These are phyloP conservation scores for Diorhabda carinulata DNA, from an alignment of 1,140 invertebrate genomes.

Conservation along the genomic window DNA sequence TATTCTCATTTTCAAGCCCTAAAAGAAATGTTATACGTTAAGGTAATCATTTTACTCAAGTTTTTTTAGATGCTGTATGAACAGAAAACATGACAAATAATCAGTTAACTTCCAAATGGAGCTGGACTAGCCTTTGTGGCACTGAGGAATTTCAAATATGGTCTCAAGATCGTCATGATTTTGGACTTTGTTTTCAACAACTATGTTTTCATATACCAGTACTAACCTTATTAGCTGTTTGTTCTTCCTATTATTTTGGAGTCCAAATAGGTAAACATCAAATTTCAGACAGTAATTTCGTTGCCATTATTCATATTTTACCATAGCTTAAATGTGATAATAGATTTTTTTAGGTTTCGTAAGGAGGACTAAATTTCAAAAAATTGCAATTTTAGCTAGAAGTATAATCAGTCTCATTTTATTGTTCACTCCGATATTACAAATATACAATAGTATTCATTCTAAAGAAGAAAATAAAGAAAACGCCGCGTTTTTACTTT, in stretches of 20 bases:
- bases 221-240: slow-evolving; percentile 59
- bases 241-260: slow-evolving; percentile 74
- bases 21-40: no score
- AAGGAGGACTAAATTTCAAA: not conserved
- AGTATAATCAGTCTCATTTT: not conserved
- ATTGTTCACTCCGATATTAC: not conserved
- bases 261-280: slow-evolving; percentile 29
- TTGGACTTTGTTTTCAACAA: slow-evolving; percentile 78
- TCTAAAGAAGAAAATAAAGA: not conserved
- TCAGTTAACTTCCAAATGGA: slow-evolving; percentile 51
- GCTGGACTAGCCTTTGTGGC: slow-evolving; percentile 72
- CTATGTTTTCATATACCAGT: slow-evolving; percentile 66
- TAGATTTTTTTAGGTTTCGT: not conserved
- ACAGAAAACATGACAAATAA: not conserved
- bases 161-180: slow-evolving; percentile 62
- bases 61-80: not conserved
- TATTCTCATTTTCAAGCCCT: no score
- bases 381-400: not conserved
- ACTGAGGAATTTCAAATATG: slow-evolving; percentile 60
- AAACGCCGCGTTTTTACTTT: slow-evolving; percentile 58
- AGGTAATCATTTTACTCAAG: no score
- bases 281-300: slow-evolving; percentile 51
- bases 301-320: not conserved
- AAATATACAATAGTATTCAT: not conserved
- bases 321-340: not conserved